These are phyloP conservation scores for Lepidotrigona ventralis DNA, from an alignment of 1,140 invertebrate genomes.

Conservation along the genomic window DNA sequence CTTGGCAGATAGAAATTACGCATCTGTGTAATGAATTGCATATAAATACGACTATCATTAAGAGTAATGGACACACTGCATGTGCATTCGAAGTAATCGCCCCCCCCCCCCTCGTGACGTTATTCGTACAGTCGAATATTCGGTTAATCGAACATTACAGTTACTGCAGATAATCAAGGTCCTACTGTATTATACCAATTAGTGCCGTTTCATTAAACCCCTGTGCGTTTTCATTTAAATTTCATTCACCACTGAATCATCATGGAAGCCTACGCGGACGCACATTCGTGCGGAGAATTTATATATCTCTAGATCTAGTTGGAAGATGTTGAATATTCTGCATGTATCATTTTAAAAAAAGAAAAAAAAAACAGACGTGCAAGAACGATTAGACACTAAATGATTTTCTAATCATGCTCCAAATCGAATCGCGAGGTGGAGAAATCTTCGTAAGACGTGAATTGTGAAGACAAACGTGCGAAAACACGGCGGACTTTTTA, in stretches of 20 bases:
- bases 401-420: no score
- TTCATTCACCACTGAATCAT: neutral
- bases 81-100: neutral
- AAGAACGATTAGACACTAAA: no score
- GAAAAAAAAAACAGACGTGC: no score
- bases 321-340: neutral
- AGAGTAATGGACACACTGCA: neutral
- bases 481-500: no score
- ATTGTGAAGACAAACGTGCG: no score
- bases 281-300: neutral
- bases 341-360: neutral
- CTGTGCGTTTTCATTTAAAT: neutral
- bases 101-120: neutral
- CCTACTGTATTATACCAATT: neutral
- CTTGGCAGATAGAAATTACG: no score
- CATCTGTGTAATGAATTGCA: no score
- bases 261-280: neutral
- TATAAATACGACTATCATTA: neutral
- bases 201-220: neutral
- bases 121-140: neutral
- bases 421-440: no score
- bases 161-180: neutral
- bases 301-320: no score
- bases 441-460: no score
- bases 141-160: neutral